A percentile compares a stretch with the other conserved stretches of the same genome.
Conservation (phyloP, 2,888 invertebrate genomes). For the Falcaria lacertinaria region DNA sequence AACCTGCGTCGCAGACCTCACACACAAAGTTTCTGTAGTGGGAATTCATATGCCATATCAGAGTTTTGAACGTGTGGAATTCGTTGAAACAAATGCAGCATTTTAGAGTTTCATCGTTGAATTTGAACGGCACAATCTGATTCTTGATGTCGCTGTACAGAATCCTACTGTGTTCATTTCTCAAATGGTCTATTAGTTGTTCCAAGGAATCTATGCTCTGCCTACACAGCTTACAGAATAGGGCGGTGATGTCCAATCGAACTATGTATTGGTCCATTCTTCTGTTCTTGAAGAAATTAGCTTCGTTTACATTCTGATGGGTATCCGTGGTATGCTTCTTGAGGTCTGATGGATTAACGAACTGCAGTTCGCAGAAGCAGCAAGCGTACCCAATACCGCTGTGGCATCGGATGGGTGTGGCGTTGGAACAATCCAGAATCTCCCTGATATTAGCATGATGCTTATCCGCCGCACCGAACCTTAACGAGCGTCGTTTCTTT, state of each 20-base stretch:
- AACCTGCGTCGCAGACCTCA: conserved; percentile 27
- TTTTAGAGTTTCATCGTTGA: conserved; percentile 23
- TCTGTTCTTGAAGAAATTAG: conserved; percentile 8
- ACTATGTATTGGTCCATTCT: conserved; percentile 24
- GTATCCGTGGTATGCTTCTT: conserved; percentile 18
- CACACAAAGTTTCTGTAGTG: conserved; percentile 50
- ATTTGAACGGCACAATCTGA: conserved; percentile 40
- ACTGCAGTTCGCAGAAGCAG: conserved; percentile 23
- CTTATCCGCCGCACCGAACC: neutral
- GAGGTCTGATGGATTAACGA: conserved; percentile 21
- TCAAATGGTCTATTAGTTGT: conserved; percentile 28
- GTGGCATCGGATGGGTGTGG: conserved; percentile 23
- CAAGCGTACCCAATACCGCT: conserved; percentile 27
- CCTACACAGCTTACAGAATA: conserved; percentile 35
- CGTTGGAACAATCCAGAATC: conserved; percentile 7
- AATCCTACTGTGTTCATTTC: conserved; percentile 23
- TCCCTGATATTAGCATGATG: conserved; percentile 5
- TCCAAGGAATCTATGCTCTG: conserved; percentile 24
- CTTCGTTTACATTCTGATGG: conserved; percentile 1
- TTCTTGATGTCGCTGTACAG: conserved; percentile 35
- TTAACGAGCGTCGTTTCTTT: neutral
- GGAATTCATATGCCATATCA: conserved; percentile 40
- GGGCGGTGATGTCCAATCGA: conserved; percentile 39
- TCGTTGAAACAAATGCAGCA: conserved; percentile 36
- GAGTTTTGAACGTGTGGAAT: conserved; percentile 26